A percentile compares a stretch with the other conserved stretches of the same genome.
These are phyloP conservation scores for Sphaerophoria rueppellii DNA, from an alignment of 2,888 invertebrate genomes.

Conservation along the genomic window DNA sequence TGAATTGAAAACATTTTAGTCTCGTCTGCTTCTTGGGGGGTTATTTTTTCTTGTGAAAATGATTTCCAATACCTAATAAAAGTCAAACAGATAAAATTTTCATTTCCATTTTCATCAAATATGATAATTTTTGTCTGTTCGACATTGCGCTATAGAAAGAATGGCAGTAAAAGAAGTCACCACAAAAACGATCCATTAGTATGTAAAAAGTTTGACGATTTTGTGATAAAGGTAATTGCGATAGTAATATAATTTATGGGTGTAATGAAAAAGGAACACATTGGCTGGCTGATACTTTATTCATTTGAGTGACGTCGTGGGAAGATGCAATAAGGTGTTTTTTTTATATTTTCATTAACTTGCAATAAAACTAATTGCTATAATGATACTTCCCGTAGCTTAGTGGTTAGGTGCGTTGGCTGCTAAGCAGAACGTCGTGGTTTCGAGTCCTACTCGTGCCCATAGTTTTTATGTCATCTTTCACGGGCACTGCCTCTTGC, in stretches of 20 bases:
- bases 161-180: neutral
- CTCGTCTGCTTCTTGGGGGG: too few relatives aligned
- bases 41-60: neutral
- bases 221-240: neutral
- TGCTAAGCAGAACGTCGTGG: too few relatives aligned
- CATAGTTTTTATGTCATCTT: too few relatives aligned
- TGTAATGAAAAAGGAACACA: neutral
- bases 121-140: conserved; percentile 35
- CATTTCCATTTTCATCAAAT: conserved; percentile 39
- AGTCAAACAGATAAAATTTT: conserved; percentile 17
- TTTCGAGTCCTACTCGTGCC: too few relatives aligned
- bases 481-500: too few relatives aligned
- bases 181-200: neutral
- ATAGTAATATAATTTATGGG: neutral
- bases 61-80: conserved; percentile 30
- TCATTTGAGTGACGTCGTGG: neutral
- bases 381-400: too few relatives aligned
- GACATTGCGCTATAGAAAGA: neutral
- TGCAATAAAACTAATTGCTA: too few relatives aligned
- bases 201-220: conserved; percentile 11
- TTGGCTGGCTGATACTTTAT: neutral
- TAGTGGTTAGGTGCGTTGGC: too few relatives aligned
- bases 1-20: conserved; percentile 20
- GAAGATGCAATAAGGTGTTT: too few relatives aligned
- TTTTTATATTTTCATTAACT: too few relatives aligned